phyloP scores from a whole-genome alignment of 2,113 vertebrate species.

The Nyctibius bracteatus region DNA sequence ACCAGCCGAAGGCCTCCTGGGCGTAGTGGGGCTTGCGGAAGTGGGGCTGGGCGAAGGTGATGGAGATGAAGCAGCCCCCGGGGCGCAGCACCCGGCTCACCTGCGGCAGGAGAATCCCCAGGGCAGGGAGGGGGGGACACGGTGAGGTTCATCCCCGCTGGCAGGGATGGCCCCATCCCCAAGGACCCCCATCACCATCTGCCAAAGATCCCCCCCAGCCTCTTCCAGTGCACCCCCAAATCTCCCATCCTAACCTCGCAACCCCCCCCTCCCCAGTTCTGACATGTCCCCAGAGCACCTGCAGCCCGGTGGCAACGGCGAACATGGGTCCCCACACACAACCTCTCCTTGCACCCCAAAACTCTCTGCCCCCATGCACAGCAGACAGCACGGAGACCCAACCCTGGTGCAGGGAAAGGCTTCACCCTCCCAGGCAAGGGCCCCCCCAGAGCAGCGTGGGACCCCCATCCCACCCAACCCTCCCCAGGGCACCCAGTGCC shows the following conservation, averaged over 20 bases:
- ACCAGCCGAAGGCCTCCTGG: constrained; percentile 81
- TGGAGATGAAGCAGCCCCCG: constrained; percentile 84
- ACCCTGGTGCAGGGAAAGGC: not conserved
- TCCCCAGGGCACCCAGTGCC: not conserved
- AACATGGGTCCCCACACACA: not conserved
- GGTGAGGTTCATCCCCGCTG: not conserved
- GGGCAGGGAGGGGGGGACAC: not conserved
- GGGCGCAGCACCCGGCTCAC: constrained; percentile 85
- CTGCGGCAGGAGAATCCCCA: constrained; percentile 54
- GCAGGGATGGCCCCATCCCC: not conserved
- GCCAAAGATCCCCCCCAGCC: not conserved
- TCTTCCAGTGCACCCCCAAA: not conserved
- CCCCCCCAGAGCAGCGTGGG: not conserved
- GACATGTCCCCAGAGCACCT: not conserved
- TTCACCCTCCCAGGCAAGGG: rapidly evolving
- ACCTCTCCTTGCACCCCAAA: not conserved
- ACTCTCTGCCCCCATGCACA: not conserved
- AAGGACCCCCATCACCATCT: not conserved
- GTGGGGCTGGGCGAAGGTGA: constrained; percentile 87
- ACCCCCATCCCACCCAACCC: too few relatives aligned
- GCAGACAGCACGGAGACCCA: not conserved
- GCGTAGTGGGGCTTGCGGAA: constrained; percentile 88
- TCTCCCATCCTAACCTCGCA: not conserved
- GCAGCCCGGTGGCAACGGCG: rapidly evolving
- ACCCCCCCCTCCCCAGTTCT: not conserved